Evolutionary conservation across 2,888 invertebrate genomes (phyloP).

Genomic region (Lysandra coridon): DNA sequence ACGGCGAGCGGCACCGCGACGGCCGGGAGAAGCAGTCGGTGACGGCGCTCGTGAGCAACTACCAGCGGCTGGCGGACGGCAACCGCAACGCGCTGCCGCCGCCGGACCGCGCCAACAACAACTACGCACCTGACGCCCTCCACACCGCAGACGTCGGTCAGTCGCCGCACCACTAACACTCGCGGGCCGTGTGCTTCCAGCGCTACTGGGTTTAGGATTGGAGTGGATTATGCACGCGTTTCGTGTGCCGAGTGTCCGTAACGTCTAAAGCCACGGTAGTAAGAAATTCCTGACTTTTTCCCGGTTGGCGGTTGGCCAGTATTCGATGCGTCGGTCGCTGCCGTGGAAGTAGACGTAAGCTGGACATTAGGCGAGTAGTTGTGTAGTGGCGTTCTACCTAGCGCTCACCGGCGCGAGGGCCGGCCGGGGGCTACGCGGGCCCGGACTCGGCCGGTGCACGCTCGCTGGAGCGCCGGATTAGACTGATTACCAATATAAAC

Average conservation of each 20-base stretch:
- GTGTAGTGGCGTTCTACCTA: neutral
- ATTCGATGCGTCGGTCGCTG: neutral
- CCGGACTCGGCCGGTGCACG: neutral
- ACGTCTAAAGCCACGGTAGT: neutral
- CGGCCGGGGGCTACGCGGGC: neutral
- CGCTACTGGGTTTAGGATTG: neutral
- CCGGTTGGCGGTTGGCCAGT: neutral
- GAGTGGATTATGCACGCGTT: neutral
- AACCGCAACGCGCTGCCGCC: constrained; percentile 48
- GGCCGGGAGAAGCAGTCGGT: constrained; percentile 52
- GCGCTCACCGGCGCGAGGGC: neutral
- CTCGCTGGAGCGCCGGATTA: neutral
- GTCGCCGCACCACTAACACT: constrained; percentile 58
- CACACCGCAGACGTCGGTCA: constrained; percentile 43
- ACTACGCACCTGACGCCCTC: constrained; percentile 37
- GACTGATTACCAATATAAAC: neutral
- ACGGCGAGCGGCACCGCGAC: constrained; percentile 35
- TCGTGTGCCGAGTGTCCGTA: neutral
- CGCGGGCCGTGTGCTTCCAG: neutral
- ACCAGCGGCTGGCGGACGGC: constrained; percentile 62
- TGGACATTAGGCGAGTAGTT: neutral
- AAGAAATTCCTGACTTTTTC: neutral
- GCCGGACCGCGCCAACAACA: constrained; percentile 45
- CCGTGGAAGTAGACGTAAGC: neutral
- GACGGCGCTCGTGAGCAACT: constrained; percentile 68